Conservation (phyloP, 2,113 vertebrate species). For the Otis tarda region DNA sequence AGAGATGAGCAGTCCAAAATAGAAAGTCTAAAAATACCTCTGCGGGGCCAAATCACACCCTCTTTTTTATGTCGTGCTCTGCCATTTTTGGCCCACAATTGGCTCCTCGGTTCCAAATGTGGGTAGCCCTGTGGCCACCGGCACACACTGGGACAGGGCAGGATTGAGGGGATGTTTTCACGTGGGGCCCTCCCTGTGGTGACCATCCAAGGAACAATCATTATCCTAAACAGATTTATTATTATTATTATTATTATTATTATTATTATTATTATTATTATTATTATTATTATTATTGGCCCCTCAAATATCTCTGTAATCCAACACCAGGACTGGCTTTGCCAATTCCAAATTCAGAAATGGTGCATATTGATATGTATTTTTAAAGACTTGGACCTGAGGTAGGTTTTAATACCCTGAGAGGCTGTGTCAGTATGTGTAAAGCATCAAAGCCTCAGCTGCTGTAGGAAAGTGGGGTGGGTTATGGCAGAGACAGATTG, state of each 20-base stretch:
- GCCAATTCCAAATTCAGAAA: background rate
- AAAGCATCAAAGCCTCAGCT: background rate
- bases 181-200: rapidly evolving
- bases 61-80: background rate
- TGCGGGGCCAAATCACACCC: conserved; percentile 36
- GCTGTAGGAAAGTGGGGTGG: background rate
- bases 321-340: background rate
- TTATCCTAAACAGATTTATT: background rate
- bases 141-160: background rate
- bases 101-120: background rate
- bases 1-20: conserved; percentile 66
- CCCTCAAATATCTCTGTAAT: background rate
- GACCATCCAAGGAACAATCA: background rate
- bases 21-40: conserved; percentile 68
- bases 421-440: background rate
- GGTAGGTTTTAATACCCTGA: background rate
- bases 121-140: background rate
- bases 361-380: rapidly evolving
- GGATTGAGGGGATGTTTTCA: background rate
- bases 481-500: background rate
- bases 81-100: conserved; percentile 31
- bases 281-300: background rate
- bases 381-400: background rate
- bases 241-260: background rate
- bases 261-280: background rate